Conservation (phyloP, 2,797 vertebrate genomes). For the Garrulus glandarius region DNA sequence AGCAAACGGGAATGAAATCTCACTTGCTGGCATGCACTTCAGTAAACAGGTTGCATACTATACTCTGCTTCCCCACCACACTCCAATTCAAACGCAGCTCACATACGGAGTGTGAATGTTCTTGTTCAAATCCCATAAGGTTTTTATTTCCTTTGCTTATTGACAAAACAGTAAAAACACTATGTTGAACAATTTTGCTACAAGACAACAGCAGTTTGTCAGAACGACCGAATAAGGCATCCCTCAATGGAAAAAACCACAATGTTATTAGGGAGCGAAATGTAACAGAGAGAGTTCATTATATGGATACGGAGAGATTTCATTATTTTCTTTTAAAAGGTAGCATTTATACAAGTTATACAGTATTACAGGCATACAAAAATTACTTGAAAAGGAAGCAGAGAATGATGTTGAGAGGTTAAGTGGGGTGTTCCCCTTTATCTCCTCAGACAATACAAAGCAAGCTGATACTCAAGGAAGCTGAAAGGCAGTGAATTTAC, state of each 20-base stretch:
- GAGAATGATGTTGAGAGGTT: slow-evolving; percentile 40
- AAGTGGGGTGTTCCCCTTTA: slow-evolving; percentile 37
- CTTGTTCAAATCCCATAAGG: slow-evolving; percentile 60
- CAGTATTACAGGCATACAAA: neutral
- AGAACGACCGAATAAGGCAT: slow-evolving; percentile 24
- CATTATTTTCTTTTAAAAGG: slow-evolving; percentile 39
- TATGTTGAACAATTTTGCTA: slow-evolving; percentile 56
- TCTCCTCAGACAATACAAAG: slow-evolving; percentile 40
- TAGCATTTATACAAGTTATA: slow-evolving; percentile 4
- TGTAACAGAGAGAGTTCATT: slow-evolving; percentile 8
- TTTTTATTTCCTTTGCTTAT: slow-evolving; percentile 63
- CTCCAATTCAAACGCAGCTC: slow-evolving; percentile 63
- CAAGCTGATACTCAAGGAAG: slow-evolving; percentile 23
- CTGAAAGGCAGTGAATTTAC: slow-evolving; percentile 44
- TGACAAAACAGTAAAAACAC: slow-evolving; percentile 65
- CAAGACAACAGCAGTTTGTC: slow-evolving; percentile 66
- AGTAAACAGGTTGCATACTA: slow-evolving; percentile 28
- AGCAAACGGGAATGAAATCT: slow-evolving; percentile 1
- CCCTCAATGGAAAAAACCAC: slow-evolving; percentile 15
- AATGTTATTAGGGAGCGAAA: neutral
- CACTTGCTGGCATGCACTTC: slow-evolving; percentile 13
- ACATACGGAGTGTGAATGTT: slow-evolving; percentile 68
- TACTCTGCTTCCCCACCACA: slow-evolving; percentile 25
- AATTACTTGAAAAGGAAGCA: slow-evolving; percentile 41
- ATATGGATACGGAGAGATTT: neutral